These are phyloP conservation scores for Peribatodes rhomboidaria DNA, from an alignment of 2,888 invertebrate genomes.

Conservation along the genomic window DNA sequence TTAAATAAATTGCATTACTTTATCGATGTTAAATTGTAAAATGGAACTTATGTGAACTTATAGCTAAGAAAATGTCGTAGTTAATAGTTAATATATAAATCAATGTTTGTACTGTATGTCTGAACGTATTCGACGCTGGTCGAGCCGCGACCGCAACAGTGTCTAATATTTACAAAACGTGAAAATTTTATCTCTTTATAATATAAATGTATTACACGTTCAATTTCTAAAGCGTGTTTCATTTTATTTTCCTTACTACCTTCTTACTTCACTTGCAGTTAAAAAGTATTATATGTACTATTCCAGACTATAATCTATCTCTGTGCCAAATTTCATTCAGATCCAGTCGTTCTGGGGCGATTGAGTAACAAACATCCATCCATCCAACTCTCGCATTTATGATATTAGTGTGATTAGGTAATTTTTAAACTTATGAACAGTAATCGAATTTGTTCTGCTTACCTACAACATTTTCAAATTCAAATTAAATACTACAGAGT, in stretches of 20 bases:
- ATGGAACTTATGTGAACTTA: constrained; percentile 36
- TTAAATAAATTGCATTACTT: constrained; percentile 23
- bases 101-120: constrained; percentile 70
- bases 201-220: constrained; percentile 84
- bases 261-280: too few relatives aligned
- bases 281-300: too few relatives aligned
- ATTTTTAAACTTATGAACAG: too few relatives aligned
- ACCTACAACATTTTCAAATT: too few relatives aligned
- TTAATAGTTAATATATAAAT: constrained; percentile 50
- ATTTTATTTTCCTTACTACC: constrained; percentile 41
- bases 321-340: too few relatives aligned
- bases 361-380: too few relatives aligned
- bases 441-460: too few relatives aligned
- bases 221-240: constrained; percentile 69
- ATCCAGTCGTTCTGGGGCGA: too few relatives aligned
- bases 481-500: too few relatives aligned
- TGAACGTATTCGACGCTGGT: constrained; percentile 62
- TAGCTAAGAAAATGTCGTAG: constrained; percentile 56
- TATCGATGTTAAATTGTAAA: constrained; percentile 27
- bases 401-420: too few relatives aligned
- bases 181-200: constrained; percentile 84
- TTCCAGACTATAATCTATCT: too few relatives aligned
- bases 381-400: too few relatives aligned
- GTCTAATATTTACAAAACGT: constrained; percentile 79
- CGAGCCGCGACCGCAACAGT: constrained; percentile 72